Conservation (phyloP, 2,888 invertebrate genomes). For the Caradrina clavipalpis region DNA sequence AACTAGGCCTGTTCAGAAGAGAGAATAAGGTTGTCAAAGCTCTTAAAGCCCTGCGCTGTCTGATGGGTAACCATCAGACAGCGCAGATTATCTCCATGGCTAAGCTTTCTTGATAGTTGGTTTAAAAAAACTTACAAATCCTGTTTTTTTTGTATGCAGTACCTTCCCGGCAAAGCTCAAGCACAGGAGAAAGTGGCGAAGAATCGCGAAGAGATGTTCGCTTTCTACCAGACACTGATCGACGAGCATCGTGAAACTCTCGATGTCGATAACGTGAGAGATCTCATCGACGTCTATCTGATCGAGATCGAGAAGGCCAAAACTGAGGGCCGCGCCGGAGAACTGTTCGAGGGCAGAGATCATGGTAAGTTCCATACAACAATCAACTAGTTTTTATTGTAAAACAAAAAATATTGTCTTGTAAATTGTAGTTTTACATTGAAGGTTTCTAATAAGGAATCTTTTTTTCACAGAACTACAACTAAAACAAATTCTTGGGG, state of each 20-base stretch:
- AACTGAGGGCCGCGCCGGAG: constrained; percentile 93
- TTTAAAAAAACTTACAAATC: constrained; percentile 25
- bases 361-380: constrained; percentile 92
- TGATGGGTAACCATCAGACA: too few relatives aligned
- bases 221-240: constrained; percentile 95
- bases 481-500: constrained; percentile 97
- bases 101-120: background rate
- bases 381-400: constrained; percentile 36
- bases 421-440: constrained; percentile 2
- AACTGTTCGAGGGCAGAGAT: constrained; percentile 96
- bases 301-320: constrained; percentile 96
- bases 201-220: constrained; percentile 96
- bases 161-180: constrained; percentile 91
- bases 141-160: constrained; percentile 78
- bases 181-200: constrained; percentile 91
- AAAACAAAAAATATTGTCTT: constrained; percentile 1
- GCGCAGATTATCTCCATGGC: background rate
- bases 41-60: too few relatives aligned
- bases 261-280: constrained; percentile 94
- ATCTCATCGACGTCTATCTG: constrained; percentile 96
- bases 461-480: constrained; percentile 93
- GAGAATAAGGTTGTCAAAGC: too few relatives aligned
- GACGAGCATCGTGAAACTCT: constrained; percentile 95
- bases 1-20: too few relatives aligned
- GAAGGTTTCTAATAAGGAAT: constrained; percentile 37